Conservation (phyloP, 2,797 vertebrate species). For the Xerus rutilus region DNA sequence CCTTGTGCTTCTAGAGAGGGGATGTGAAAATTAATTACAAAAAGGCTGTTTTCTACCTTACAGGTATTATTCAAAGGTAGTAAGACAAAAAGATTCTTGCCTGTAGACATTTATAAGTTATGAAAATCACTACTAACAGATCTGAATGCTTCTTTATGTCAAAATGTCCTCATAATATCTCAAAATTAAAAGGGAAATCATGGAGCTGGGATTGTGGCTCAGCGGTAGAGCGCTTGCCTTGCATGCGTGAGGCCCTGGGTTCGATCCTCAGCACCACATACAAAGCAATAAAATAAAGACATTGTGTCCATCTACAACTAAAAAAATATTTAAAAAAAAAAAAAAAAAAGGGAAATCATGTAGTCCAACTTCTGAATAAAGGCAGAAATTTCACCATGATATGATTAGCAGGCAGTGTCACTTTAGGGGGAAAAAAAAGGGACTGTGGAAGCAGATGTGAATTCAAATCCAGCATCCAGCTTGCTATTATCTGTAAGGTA, state of each 20-base stretch:
- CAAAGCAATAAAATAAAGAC: no score
- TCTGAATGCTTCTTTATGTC: conserved; percentile 32
- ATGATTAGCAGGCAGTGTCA: not conserved
- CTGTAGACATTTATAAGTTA: conserved; percentile 11
- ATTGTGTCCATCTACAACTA: no score
- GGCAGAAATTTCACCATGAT: conserved; percentile 28
- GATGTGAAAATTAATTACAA: no score
- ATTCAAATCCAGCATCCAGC: not conserved
- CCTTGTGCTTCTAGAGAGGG: no score
- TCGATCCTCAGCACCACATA: no score
- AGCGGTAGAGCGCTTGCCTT: no score
- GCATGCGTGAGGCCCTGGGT: no score
- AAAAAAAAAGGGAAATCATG: not conserved
- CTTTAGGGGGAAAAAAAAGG: not conserved
- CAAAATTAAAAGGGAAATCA: conserved; percentile 37
- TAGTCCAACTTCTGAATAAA: conserved; percentile 18
- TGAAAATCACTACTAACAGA: conserved; percentile 26
- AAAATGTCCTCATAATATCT: conserved; percentile 13
- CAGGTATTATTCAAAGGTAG: not conserved
- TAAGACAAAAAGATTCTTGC: conserved; percentile 20
- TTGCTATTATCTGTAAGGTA: not conserved
- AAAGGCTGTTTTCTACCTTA: no score
- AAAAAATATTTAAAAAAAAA: no score
- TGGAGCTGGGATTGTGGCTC: no score
- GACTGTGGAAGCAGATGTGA: not conserved